Percentiles rank a stretch among this genome's conserved stretches.
Conservation (phyloP, 2,888 invertebrate genomes). For the Pandemis heparana region DNA sequence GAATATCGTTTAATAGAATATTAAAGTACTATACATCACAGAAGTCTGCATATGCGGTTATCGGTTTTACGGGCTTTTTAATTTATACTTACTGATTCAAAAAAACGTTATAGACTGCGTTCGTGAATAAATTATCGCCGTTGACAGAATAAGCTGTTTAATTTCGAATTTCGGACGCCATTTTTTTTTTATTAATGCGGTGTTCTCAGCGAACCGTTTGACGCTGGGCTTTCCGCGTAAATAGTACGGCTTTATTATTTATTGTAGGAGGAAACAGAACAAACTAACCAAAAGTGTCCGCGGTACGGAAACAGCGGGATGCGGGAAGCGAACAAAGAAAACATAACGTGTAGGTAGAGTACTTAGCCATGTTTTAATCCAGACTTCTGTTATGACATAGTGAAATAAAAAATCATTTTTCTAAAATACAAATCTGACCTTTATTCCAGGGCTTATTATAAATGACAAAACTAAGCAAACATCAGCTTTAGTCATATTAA, state of each 20-base stretch:
- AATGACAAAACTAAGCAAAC: background rate
- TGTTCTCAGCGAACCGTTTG: conserved; percentile 18
- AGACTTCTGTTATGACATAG: conserved; percentile 16
- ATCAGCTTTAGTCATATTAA: background rate
- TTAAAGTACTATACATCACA: conserved; percentile 72
- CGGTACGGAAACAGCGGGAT: conserved; percentile 81
- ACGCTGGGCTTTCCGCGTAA: conserved; percentile 28
- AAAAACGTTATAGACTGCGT: conserved; percentile 38
- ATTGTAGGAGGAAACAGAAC: conserved; percentile 81
- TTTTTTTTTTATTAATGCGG: conserved; percentile 1
- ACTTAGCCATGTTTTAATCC: conserved; percentile 32
- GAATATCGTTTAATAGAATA: conserved; percentile 74
- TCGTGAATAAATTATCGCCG: conserved; percentile 34
- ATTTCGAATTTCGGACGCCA: conserved; percentile 24
- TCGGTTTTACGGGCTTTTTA: conserved; percentile 62
- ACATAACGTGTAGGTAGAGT: conserved; percentile 66
- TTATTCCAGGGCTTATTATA: background rate
- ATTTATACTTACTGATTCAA: conserved; percentile 44
- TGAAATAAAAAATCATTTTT: background rate
- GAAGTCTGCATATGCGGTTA: conserved; percentile 70
- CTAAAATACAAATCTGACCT: background rate
- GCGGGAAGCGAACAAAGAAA: conserved; percentile 80
- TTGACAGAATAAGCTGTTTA: conserved; percentile 41
- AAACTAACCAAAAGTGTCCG: conserved; percentile 85
- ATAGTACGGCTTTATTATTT: conserved; percentile 73